Conservation (phyloP, 2,797 vertebrate species). For the Sciurus carolinensis region DNA sequence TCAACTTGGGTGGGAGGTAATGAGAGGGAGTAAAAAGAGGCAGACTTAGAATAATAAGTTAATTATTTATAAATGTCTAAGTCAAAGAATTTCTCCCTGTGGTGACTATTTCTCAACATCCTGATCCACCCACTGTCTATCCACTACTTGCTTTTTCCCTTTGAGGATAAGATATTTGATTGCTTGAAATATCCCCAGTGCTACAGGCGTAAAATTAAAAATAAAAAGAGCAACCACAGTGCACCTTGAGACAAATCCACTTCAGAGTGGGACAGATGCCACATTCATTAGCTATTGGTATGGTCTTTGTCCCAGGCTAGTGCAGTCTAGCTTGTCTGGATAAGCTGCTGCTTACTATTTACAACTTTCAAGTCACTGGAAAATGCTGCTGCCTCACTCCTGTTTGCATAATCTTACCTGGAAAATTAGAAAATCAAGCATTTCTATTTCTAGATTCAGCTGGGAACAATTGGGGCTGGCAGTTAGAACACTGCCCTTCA, state of each 20-base stretch:
- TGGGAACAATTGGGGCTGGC: neutral
- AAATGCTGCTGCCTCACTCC: neutral
- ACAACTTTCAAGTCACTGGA: neutral
- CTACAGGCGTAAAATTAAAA: constrained; percentile 25
- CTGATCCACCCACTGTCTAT: constrained; percentile 58
- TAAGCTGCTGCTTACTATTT: neutral
- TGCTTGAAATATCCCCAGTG: constrained; percentile 43
- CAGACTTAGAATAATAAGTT: constrained; percentile 61
- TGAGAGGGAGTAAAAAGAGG: constrained; percentile 1
- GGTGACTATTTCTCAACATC: constrained; percentile 65
- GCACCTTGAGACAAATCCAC: neutral
- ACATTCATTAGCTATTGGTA: accelerated
- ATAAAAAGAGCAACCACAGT: neutral
- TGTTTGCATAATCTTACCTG: neutral
- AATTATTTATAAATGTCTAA: constrained; percentile 71
- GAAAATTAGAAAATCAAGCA: constrained; percentile 10
- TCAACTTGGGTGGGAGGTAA: constrained; percentile 67
- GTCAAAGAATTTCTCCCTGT: constrained; percentile 52
- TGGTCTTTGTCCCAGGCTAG: neutral
- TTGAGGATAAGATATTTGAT: constrained; percentile 34
- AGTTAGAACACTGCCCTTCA: neutral
- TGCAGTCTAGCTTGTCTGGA: neutral
- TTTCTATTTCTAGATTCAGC: neutral
- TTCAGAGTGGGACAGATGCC: neutral
- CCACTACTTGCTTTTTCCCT: constrained; percentile 64